Evolutionary conservation across 2,888 invertebrate genomes (phyloP).

Genomic region (Xanthorhoe designata): DNA sequence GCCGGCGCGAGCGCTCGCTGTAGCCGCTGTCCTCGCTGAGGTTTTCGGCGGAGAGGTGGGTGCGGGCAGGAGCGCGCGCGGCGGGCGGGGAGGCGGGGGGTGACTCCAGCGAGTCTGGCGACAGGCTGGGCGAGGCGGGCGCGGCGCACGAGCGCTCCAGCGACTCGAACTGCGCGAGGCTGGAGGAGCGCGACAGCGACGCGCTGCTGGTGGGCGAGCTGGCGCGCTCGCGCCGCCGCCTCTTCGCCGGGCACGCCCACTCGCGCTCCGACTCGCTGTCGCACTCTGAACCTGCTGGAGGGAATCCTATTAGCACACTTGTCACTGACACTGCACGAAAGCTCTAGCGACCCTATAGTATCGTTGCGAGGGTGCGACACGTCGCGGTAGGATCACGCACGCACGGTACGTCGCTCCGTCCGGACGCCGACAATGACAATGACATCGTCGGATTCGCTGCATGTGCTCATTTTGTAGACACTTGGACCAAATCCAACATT

Average conservation of each 20-base stretch:
- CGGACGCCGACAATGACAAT: conserved; percentile 76
- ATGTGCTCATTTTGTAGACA: conserved; percentile 54
- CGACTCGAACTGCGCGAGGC: conserved; percentile 93
- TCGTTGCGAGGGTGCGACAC: not conserved
- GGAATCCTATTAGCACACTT: conserved; percentile 43
- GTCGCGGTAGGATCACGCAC: conserved; percentile 24
- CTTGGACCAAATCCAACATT: conserved; percentile 69
- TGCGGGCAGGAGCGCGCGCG: conserved; percentile 62
- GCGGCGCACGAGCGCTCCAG: conserved; percentile 87
- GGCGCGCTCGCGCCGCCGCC: conserved; percentile 87
- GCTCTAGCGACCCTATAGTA: not conserved
- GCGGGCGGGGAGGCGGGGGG: conserved; percentile 75
- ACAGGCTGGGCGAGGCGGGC: conserved; percentile 75
- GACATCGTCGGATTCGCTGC: conserved; percentile 66
- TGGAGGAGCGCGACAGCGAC: conserved; percentile 91
- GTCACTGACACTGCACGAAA: conserved; percentile 28
- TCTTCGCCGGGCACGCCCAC: conserved; percentile 90
- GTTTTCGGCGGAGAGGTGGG: conserved; percentile 90
- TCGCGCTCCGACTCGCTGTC: conserved; percentile 90
- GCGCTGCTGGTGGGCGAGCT: conserved; percentile 74
- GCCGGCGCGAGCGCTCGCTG: conserved; percentile 84
- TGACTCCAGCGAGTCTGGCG: conserved; percentile 80
- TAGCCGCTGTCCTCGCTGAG: conserved; percentile 93
- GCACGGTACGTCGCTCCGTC: conserved; percentile 56
- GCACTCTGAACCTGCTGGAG: conserved; percentile 77